Evolutionary conservation across 2,888 invertebrate genomes (phyloP).

Genomic region (Drosophila algonquin): DNA sequence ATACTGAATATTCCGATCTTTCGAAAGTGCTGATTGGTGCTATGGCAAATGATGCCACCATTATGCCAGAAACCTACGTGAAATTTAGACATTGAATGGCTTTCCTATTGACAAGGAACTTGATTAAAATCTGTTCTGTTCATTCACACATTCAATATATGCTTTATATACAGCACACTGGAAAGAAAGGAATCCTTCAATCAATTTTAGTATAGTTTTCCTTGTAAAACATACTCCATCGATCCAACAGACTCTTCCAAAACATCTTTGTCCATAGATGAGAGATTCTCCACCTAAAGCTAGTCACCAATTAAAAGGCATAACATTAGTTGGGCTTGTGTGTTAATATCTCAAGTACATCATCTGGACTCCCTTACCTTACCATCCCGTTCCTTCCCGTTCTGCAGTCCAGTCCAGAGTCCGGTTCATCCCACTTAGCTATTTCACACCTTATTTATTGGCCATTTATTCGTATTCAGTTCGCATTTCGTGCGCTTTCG

Average conservation of each 20-base stretch:
- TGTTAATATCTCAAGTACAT: conserved; percentile 35
- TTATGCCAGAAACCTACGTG: no score
- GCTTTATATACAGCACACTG: no score
- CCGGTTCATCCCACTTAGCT: conserved; percentile 67
- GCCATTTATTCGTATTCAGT: conserved; percentile 48
- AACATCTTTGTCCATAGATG: no score
- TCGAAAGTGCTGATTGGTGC: no score
- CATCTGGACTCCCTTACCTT: background rate
- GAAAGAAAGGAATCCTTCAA: no score
- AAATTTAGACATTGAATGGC: no score
- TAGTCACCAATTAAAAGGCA: conserved; percentile 33
- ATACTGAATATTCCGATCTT: no score
- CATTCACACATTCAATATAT: no score
- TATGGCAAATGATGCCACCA: no score
- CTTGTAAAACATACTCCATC: background rate
- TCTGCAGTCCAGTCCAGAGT: background rate
- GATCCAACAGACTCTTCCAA: background rate
- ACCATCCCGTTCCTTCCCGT: background rate
- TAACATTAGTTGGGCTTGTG: conserved; percentile 21
- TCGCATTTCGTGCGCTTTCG: conserved; percentile 75
- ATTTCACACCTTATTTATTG: conserved; percentile 83
- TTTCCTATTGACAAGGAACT: no score
- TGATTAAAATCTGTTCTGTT: no score
- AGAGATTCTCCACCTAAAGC: background rate
- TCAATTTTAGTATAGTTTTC: background rate